Evolutionary conservation across 2,888 invertebrate species (phyloP), one percentile per base, ranked within the genome.

Genomic region (Pheosia gnoma): DNA sequence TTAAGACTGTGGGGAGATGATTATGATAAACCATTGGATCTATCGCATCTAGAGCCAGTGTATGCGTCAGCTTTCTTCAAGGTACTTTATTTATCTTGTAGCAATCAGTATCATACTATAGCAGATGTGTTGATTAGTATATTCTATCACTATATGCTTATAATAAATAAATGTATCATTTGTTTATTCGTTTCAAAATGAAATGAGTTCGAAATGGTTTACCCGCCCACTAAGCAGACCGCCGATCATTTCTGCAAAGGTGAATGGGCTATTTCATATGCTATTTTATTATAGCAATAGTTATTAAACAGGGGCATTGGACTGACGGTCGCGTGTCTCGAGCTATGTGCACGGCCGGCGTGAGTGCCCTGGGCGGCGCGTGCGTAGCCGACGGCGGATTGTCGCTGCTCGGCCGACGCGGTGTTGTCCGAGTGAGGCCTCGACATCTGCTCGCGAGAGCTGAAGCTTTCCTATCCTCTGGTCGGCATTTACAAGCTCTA

Each of bases 321-420:
- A 99, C 99, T 0, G 99, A 99, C 6, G 99, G 99, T 0, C 98
- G 98, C 83, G 99, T 96, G 74, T 94, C 97, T 66, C 94, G 94
- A 4, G 95, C 95, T 0, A 91, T 95, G 84, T 94, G 94, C 52
- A 82, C 90, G 59, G 95, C 95, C 0, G 95, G 95, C 0, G 94
- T 91, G 5, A 94, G 94, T 75, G 95, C 95, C 0, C 72, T 94
- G 38, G 94, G 90, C 0, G 94, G 94, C 45, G 89, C 88, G 3
- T 86, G 88, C 70, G 86, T 87, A 75, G 83, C 94, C 4, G 95
- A 95, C 58, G 94, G 94, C 39, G 91, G 94, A 41, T 92, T 96
- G 55, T 91, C 94, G 3, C 84, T 95, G 43, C 93, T 96, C 3
- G 95, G 95, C 57, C 87, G 92, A 0, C 94, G 95, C 11, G 96